A percentile compares a stretch with the other conserved stretches of the same genome.
Evolutionary conservation across 2,113 vertebrate genomes (phyloP).

Genomic region (Myotis lucifugus): DNA sequence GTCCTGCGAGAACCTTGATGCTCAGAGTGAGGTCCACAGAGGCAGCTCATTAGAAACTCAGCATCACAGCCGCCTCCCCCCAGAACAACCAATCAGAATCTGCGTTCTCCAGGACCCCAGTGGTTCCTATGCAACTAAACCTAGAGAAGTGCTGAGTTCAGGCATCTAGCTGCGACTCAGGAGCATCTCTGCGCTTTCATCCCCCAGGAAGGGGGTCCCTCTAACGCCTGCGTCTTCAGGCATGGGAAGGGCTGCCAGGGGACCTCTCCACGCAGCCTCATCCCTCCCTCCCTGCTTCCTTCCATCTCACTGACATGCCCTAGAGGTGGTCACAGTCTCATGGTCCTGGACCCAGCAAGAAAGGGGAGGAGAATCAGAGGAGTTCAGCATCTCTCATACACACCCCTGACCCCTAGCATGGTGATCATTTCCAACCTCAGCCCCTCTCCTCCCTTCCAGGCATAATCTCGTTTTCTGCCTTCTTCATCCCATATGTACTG

Average conservation of each 20-base stretch:
- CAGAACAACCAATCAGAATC: not conserved
- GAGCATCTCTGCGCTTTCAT: not conserved
- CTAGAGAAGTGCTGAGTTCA: accelerated
- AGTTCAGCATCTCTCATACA: not conserved
- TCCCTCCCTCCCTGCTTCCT: accelerated
- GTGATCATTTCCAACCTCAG: not conserved
- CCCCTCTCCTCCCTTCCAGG: not conserved
- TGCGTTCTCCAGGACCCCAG: not conserved
- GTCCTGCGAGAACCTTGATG: accelerated
- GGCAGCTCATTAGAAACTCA: not conserved
- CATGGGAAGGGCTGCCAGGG: too few species aligned
- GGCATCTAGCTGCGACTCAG: accelerated
- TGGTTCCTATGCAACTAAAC: accelerated
- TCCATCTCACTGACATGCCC: too few species aligned
- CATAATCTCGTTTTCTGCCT: not conserved
- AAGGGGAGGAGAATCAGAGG: accelerated
- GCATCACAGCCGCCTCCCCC: accelerated
- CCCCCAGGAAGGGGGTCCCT: too few species aligned
- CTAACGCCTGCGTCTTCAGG: not conserved
- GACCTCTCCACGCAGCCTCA: not conserved
- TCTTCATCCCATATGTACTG: too few species aligned
- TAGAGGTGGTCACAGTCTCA: not conserved
- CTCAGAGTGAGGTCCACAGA: not conserved
- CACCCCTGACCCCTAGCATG: accelerated
- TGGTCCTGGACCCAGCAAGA: not conserved